Evolutionary conservation across 2,797 vertebrate genomes (phyloP), one percentile per base, ranked within the genome.

Genomic region (Distichodus sexfasciatus): DNA sequence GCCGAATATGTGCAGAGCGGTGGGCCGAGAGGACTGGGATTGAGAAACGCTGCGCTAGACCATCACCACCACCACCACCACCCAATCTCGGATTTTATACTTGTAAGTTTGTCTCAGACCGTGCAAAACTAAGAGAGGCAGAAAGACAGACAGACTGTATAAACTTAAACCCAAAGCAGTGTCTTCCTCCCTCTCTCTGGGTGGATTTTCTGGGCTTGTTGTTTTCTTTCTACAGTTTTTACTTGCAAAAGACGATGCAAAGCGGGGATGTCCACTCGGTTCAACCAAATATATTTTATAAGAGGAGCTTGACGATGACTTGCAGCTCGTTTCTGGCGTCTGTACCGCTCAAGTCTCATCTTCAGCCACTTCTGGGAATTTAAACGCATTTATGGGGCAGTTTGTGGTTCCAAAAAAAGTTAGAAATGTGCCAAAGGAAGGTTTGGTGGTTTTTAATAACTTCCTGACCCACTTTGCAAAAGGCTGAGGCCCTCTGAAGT

Each of bases 181-280:
- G 17, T 43, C 15, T 12, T 9, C 6, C 24, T 10, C 38, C 11
- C 24, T n/a, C n/a, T 29, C 57, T 17, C 7, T 47, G 48, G 58
- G 31, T 8, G 19, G 35, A 53, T 29, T 26, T 71, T 65, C 69
- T 78, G 69, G 77, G 70, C 64, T 72, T 74, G 60, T 70, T 38
- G 28, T 15, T 12, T 57, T 14, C 31, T n/a, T 15, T 44, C 53
- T n/a, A n/a, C 40, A 50, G 6, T 53, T 29, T 68, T 24, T 36
- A 28, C n/a, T 61, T 67, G 60, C 6, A 71, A 57, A 57, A n/a
- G n/a, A 47, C 40, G 12, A 38, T 55, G 48, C 11, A 29, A 36
- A 54, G 3, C 63, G 62, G 70, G 74, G 72, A 68, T 72, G 72
- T 74, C 77, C 75, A 76, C 53, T 59, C 47, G 47, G 60, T 23